Evolutionary conservation across 1,140 invertebrate genomes (phyloP).

Genomic region (Nasonia giraulti): DNA sequence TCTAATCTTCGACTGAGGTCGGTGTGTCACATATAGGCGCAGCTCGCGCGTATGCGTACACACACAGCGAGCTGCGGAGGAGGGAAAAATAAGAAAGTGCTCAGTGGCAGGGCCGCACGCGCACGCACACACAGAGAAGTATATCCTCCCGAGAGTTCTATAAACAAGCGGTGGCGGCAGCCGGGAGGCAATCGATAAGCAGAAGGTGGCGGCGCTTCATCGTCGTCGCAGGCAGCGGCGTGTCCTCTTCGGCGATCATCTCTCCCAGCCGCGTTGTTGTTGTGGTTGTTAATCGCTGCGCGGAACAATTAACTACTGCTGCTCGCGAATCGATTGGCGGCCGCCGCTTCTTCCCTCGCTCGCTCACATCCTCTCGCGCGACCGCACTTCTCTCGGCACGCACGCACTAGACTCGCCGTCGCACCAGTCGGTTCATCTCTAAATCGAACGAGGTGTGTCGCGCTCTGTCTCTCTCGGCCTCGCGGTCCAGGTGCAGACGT

Average conservation of each 20-base stretch:
- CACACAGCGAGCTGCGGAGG: neutral
- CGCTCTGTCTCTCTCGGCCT: neutral
- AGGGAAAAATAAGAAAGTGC: neutral
- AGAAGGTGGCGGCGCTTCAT: neutral
- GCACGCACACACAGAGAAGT: neutral
- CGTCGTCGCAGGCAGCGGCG: neutral
- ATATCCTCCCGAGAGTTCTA: neutral
- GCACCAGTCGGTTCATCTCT: neutral
- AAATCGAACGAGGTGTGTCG: neutral
- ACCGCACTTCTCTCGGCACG: too few species aligned
- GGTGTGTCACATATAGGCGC: neutral
- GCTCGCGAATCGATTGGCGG: constrained; percentile 3
- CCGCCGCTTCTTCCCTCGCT: neutral
- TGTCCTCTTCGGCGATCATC: constrained; percentile 1
- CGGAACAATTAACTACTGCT: neutral
- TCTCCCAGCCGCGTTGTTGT: neutral
- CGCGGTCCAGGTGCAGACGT: neutral
- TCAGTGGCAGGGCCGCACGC: neutral
- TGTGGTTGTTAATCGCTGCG: constrained; percentile 1
- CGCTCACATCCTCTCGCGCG: neutral
- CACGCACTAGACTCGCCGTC: neutral
- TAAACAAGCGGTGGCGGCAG: constrained; percentile 14
- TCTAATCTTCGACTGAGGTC: neutral
- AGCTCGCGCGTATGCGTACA: neutral
- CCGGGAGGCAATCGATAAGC: constrained; percentile 26